Base-by-base conservation (phyloP, 1,140 invertebrate species). In the Neodiprion lecontei region DNA sequence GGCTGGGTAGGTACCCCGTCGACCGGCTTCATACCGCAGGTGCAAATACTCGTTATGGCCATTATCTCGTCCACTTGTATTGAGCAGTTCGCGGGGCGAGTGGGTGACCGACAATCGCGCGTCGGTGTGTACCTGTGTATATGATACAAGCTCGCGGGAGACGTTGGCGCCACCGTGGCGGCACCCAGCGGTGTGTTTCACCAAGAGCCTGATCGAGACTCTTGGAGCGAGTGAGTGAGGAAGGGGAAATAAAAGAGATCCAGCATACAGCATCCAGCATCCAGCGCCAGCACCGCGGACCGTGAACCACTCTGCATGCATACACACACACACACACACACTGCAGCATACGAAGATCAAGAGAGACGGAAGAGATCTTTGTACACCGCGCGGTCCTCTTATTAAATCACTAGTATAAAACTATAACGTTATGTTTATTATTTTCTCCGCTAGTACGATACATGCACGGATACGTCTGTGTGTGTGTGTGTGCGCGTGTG, bases 31-130 rank as follows among this genome's bases (percentile, higher is more conserved):
- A 78, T 77, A 76, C 79, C 77, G 76, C 83, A 85, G 84, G 83
- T 86, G 84, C 81, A 81, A 85, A 83, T 85, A 81, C 82, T 80
- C 83, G 81, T 84, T 81, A 83, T 82, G 77, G 74, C 80, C 79
- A 40, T 40, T 76, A 80, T 80, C 77, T 67, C 76, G 77, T 75
- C 53, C 76, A 77, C 75, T 76, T 73, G 76, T 77, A 73, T 80
- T 80, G 76, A 61, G 66, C 69, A 50, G 23, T 48, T 48, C 21
- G 48, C 70, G 66, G 47, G 23, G 65, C 11, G 67, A 21, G 40
- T 11, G 67, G 11, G 11, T 23, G 67, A 68, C 17, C 17, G 40
- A 61, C 23, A n/a, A 23, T 68, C 53, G 65, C 12, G n/a, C 8
- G 67, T 66, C 67, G 47, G 17, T 17, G 23, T 72, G 21, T 21